Percentiles rank a stretch among this genome's conserved stretches.
phyloP scores from a whole-genome alignment of 2,888 invertebrate genomes.

The Tiliacea citrago region DNA sequence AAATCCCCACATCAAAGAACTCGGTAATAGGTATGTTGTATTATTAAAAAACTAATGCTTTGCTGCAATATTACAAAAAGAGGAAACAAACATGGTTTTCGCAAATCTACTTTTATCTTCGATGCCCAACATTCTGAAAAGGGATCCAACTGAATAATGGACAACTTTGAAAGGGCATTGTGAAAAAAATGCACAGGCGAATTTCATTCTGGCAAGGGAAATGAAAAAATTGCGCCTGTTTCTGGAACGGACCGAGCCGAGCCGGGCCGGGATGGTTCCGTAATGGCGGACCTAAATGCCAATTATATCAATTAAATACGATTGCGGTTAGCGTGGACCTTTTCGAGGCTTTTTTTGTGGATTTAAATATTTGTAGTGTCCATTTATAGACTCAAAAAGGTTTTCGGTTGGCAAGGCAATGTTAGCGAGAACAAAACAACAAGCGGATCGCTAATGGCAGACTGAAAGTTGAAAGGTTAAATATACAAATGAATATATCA shows the following conservation, averaged over 20 bases:
- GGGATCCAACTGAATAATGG: slow-evolving; percentile 84
- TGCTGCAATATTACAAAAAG: slow-evolving; percentile 38
- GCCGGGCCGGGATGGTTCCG: slow-evolving; percentile 75
- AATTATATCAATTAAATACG: slow-evolving; percentile 89
- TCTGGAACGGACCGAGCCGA: slow-evolving; percentile 75
- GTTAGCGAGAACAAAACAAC: slow-evolving; percentile 24
- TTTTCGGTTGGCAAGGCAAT: slow-evolving; percentile 45
- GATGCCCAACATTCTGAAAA: slow-evolving; percentile 78
- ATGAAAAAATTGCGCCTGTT: slow-evolving; percentile 81
- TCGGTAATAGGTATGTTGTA: slow-evolving; percentile 38
- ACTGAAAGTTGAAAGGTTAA: slow-evolving; percentile 21
- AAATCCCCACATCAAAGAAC: slow-evolving; percentile 51
- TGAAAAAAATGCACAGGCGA: slow-evolving; percentile 80
- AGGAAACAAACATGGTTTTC: slow-evolving; percentile 50
- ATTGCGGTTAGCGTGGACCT: slow-evolving; percentile 70
- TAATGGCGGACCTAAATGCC: slow-evolving; percentile 86
- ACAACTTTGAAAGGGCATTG: slow-evolving; percentile 82
- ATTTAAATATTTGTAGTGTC: slow-evolving; percentile 57
- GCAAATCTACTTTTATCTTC: slow-evolving; percentile 72
- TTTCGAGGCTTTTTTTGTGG: slow-evolving; percentile 69
- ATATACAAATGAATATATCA: neutral
- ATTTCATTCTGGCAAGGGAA: slow-evolving; percentile 77
- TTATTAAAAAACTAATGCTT: slow-evolving; percentile 53
- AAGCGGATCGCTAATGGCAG: slow-evolving; percentile 4
- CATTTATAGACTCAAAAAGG: slow-evolving; percentile 50